These are phyloP conservation scores for Zaprionus taronus DNA, from an alignment of 1,140 invertebrate genomes.

Conservation along the genomic window DNA sequence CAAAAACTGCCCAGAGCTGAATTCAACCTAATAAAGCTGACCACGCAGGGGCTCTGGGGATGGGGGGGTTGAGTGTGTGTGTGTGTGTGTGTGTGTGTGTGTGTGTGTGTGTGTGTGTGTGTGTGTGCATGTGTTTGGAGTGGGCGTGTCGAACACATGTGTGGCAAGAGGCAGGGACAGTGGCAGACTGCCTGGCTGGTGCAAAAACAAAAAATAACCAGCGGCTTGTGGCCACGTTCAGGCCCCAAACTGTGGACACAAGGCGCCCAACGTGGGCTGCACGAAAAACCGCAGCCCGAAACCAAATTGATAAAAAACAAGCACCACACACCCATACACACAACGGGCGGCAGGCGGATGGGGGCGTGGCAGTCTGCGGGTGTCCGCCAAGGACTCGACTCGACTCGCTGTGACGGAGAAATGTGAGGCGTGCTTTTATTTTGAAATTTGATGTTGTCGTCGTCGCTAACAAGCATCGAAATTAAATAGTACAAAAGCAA, in stretches of 20 bases:
- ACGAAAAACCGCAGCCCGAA: slow-evolving; percentile 60
- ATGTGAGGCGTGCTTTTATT: slow-evolving; percentile 30
- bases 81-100: slow-evolving; percentile 13
- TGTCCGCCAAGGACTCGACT: slow-evolving; percentile 13
- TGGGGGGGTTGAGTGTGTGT: neutral
- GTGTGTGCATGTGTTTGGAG: slow-evolving; percentile 9
- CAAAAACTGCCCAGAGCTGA: slow-evolving; percentile 53
- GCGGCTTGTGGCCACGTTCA: slow-evolving; percentile 63
- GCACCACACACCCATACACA: neutral
- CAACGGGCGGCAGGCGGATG: neutral
- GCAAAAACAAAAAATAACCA: slow-evolving; percentile 36
- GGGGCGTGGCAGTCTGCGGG: neutral
- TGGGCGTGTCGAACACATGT: slow-evolving; percentile 21
- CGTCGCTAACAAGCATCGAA: slow-evolving; percentile 34
- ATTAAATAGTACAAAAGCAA: slow-evolving; percentile 8
- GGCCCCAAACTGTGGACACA: slow-evolving; percentile 35
- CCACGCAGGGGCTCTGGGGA: slow-evolving; percentile 46
- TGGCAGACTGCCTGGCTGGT: neutral
- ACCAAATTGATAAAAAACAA: slow-evolving; percentile 70
- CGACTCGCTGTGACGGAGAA: neutral
- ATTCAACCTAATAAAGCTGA: slow-evolving; percentile 74
- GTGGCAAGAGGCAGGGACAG: neutral
- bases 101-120: slow-evolving; percentile 1
- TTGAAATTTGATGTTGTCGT: slow-evolving; percentile 20
- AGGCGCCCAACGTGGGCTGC: slow-evolving; percentile 31